A percentile compares a stretch with the other conserved stretches of the same genome.
These are phyloP conservation scores for Halcyon badia DNA, from an alignment of 2,797 vertebrate species.

Conservation along the genomic window DNA sequence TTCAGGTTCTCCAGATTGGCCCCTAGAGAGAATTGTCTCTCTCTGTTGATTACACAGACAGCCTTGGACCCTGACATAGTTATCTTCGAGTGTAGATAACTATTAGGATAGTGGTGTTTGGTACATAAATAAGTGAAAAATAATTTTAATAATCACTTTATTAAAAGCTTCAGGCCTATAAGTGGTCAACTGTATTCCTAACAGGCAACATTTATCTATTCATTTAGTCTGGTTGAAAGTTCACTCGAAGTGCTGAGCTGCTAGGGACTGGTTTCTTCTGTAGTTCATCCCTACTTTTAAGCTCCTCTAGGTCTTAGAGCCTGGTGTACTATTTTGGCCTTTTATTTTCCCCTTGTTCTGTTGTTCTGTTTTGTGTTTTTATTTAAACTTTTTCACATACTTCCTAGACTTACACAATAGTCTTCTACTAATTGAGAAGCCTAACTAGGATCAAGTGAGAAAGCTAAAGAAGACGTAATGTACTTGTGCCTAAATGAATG, in stretches of 20 bases:
- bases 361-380: too few species aligned
- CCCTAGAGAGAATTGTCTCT: neutral
- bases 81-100: neutral
- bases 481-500: neutral
- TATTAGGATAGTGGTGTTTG: neutral
- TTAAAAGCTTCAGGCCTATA: neutral
- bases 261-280: neutral
- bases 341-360: fast-evolving
- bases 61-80: neutral
- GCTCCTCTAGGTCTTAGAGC: neutral
- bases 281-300: neutral
- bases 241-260: fast-evolving
- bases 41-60: neutral
- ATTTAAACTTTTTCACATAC: neutral
- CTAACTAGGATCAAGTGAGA: neutral
- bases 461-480: neutral
- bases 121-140: neutral
- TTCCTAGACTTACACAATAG: neutral
- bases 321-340: fast-evolving
- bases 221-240: neutral
- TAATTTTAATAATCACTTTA: neutral
- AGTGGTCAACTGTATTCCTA: neutral
- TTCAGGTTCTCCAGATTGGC: neutral
- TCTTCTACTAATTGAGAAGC: neutral
- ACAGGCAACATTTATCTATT: neutral